Evolutionary conservation across 1,140 invertebrate species (phyloP).

Genomic region (Cyclina sinensis): DNA sequence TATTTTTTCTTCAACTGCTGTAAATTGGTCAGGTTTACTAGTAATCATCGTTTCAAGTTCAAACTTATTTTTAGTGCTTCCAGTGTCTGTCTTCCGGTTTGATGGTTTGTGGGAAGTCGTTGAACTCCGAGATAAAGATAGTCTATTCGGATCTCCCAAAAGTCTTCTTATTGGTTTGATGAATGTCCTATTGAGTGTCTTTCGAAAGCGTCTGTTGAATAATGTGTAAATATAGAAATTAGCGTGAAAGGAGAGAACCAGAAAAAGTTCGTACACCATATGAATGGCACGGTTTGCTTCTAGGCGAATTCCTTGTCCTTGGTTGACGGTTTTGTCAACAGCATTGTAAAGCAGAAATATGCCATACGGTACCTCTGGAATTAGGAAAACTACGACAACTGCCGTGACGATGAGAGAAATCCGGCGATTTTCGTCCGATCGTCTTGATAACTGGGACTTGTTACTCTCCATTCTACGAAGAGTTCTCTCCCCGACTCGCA

Average conservation of each 20-base stretch:
- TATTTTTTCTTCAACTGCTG: too few species aligned
- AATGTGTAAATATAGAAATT: constrained; percentile 63
- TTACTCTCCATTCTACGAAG: constrained; percentile 3
- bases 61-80: too few species aligned
- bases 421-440: constrained; percentile 27
- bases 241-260: constrained; percentile 52
- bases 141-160: background rate
- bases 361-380: constrained; percentile 64
- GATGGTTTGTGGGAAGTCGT: too few species aligned
- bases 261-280: constrained; percentile 36
- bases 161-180: background rate
- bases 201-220: constrained; percentile 43
- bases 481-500: background rate
- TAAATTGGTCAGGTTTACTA: too few species aligned
- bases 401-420: constrained; percentile 39
- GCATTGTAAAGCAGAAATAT: constrained; percentile 42
- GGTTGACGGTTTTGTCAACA: background rate
- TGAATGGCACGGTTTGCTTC: constrained; percentile 33
- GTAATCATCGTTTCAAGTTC: too few species aligned
- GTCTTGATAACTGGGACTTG: constrained; percentile 12
- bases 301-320: background rate
- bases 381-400: constrained; percentile 46
- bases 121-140: background rate
- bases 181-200: background rate
- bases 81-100: too few species aligned